Conservation (phyloP, 2,113 vertebrate species). For the Trogon melanurus region DNA sequence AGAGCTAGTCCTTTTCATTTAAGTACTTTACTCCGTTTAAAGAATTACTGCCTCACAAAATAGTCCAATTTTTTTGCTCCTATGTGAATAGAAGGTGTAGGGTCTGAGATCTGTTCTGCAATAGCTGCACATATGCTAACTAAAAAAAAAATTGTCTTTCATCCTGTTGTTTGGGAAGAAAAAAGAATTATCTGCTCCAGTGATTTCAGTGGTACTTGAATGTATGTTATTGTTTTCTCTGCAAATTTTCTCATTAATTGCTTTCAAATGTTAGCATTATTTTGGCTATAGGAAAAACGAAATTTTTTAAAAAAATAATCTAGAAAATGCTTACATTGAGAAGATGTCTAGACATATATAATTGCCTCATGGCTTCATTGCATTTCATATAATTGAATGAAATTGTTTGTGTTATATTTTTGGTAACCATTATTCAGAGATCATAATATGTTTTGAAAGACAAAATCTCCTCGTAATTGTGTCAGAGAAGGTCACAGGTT, state of each 20-base stretch:
- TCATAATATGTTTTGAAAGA: conserved; percentile 50
- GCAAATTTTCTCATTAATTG: conserved; percentile 68
- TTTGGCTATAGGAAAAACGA: conserved; percentile 17
- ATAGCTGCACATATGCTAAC: conserved; percentile 54
- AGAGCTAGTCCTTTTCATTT: conserved; percentile 21
- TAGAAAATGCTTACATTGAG: conserved; percentile 18
- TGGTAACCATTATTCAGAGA: conserved; percentile 50
- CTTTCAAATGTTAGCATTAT: conserved; percentile 62
- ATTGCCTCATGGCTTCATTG: conserved; percentile 48
- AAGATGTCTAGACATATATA: conserved; percentile 60
- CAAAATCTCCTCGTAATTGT: background rate
- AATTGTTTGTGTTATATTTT: conserved; percentile 55
- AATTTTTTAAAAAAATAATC: conserved; percentile 26
- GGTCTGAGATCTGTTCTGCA: conserved; percentile 24
- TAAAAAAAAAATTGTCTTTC: conserved; percentile 34
- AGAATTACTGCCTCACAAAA: conserved; percentile 29
- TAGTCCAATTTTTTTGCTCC: background rate
- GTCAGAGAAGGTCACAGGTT: conserved; percentile 39
- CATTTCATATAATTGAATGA: conserved; percentile 58
- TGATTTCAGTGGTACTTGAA: conserved; percentile 59
- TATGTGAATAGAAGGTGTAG: background rate
- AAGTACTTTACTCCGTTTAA: conserved; percentile 34
- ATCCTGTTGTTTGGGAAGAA: conserved; percentile 34
- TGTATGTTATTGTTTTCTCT: conserved; percentile 55
- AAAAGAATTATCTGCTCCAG: conserved; percentile 59